Conservation (phyloP, 2,888 invertebrate genomes). For the Ennomos fuscantarius region DNA sequence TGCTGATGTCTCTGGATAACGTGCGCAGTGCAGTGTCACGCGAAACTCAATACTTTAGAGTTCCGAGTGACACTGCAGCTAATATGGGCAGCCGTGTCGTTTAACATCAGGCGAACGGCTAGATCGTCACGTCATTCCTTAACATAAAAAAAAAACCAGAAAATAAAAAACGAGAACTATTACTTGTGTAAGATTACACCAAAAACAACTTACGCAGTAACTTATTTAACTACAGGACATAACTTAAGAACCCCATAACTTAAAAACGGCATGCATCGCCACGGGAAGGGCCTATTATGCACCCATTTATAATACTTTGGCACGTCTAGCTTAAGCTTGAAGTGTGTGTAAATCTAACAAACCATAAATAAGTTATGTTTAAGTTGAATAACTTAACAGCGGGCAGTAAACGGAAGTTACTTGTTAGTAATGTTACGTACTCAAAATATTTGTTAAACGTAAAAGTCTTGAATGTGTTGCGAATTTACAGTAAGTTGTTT, state of each 20-base stretch:
- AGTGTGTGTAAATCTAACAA: constrained; percentile 47
- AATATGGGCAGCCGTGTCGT: too few species aligned
- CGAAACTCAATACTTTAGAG: too few species aligned
- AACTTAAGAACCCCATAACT: neutral
- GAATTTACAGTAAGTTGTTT: constrained; percentile 18
- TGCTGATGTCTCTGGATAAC: too few species aligned
- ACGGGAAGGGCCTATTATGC: constrained; percentile 35
- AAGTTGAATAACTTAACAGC: constrained; percentile 48
- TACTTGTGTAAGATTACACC: too few species aligned
- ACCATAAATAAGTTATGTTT: constrained; percentile 49
- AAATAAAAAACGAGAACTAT: too few species aligned
- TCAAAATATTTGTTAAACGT: constrained; percentile 6
- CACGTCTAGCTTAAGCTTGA: constrained; percentile 34
- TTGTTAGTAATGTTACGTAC: constrained; percentile 22
- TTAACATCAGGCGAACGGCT: too few species aligned
- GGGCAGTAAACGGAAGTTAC: constrained; percentile 49
- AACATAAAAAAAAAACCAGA: too few species aligned
- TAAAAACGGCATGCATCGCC: constrained; percentile 15
- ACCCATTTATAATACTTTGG: constrained; percentile 37
- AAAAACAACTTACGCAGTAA: too few species aligned
- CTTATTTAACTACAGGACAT: too few species aligned
- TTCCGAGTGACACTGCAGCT: too few species aligned
- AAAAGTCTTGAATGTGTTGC: neutral
- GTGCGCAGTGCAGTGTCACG: too few species aligned
- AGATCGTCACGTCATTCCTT: too few species aligned